A percentile compares a stretch with the other conserved stretches of the same genome.
Conservation (phyloP, 2,113 vertebrate genomes). For the Halcyon senegalensis region DNA sequence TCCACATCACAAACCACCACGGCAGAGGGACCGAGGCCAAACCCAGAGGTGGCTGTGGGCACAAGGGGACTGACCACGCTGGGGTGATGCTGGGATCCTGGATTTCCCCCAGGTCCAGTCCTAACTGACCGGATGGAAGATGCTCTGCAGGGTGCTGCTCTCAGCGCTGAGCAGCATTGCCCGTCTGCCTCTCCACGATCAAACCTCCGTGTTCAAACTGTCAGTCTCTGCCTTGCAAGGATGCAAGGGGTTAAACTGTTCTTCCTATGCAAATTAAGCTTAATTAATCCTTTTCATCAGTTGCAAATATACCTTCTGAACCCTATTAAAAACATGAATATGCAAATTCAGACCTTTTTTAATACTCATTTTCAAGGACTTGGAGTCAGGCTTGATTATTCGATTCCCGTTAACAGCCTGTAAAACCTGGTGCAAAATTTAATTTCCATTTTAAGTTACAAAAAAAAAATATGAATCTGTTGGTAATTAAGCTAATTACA, state of each 20-base stretch:
- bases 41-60: background rate
- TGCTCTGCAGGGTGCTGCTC: background rate
- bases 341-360: constrained; percentile 81
- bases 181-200: background rate
- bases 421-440: constrained; percentile 80
- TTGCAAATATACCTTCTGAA: constrained; percentile 82
- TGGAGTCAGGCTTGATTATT: constrained; percentile 82
- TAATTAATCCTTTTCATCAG: constrained; percentile 84
- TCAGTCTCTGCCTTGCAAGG: background rate
- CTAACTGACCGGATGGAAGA: background rate
- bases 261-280: constrained; percentile 77
- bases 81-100: background rate
- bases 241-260: constrained; percentile 73
- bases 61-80: rapidly evolving
- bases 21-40: background rate
- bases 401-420: constrained; percentile 79
- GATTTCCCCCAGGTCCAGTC: background rate
- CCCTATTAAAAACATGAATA: constrained; percentile 85
- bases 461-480: constrained; percentile 58
- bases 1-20: background rate
- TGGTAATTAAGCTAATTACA: constrained; percentile 77
- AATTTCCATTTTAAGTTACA: constrained; percentile 81
- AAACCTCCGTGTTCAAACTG: background rate
- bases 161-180: no score
- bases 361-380: constrained; percentile 82